Conservation (phyloP, 2,797 vertebrate genomes). For the Crocodylus rhombifer region DNA sequence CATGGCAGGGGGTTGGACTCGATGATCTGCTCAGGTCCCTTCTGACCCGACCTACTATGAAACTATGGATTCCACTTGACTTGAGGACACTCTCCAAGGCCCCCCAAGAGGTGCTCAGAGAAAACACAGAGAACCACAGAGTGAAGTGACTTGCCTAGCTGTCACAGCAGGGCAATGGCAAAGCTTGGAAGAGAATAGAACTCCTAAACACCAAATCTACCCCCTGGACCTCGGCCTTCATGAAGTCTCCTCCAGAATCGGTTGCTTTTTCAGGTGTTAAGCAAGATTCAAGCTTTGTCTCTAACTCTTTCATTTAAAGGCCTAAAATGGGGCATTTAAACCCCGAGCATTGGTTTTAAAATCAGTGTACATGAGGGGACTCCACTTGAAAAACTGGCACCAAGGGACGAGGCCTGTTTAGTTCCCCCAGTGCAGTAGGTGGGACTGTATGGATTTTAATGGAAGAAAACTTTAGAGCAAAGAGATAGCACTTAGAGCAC, state of each 20-base stretch:
- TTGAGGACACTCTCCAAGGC: fast-evolving
- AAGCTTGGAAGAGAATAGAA: neutral
- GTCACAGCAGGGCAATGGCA: neutral
- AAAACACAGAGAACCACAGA: neutral
- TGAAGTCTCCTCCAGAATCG: neutral
- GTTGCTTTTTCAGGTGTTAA: neutral
- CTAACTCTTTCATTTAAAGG: neutral
- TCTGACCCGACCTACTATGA: neutral
- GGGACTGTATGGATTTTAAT: neutral
- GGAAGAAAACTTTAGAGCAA: fast-evolving
- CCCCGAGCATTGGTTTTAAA: neutral
- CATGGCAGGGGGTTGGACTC: too few relatives aligned
- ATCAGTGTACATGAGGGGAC: neutral
- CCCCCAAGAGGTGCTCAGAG: neutral
- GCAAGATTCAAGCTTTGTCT: neutral
- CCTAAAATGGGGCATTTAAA: neutral
- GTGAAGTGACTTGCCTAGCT: neutral
- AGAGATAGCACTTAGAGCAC: neutral
- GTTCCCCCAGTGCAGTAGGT: neutral
- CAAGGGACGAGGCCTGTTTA: too few relatives aligned
- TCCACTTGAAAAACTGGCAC: neutral
- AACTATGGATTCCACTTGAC: neutral
- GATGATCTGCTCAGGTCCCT: neutral
- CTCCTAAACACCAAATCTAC: neutral
- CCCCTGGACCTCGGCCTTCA: neutral